Evolutionary conservation across 2,113 vertebrate genomes (phyloP).

Genomic region (Melanerpes formicivorus): DNA sequence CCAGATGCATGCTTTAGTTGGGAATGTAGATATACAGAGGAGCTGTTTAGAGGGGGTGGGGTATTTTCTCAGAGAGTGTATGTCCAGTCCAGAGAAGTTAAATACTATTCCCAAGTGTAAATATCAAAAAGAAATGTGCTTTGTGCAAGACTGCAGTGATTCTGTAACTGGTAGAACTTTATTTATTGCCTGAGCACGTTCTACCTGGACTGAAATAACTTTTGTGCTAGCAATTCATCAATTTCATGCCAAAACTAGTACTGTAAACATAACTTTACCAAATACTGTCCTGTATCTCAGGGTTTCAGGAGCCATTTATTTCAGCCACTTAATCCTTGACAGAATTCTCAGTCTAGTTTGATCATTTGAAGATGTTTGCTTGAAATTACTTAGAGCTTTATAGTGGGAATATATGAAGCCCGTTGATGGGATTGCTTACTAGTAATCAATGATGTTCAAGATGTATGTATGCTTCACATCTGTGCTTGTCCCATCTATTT

Average conservation of each 20-base stretch:
- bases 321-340: background rate
- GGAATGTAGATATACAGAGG: background rate
- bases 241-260: constrained; percentile 7
- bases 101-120: background rate
- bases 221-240: background rate
- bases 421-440: background rate
- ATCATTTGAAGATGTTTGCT: background rate
- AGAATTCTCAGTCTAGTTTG: background rate
- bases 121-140: background rate
- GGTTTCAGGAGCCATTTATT: background rate
- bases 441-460: background rate
- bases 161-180: background rate
- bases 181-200: background rate
- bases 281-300: background rate
- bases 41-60: background rate
- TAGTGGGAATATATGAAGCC: background rate
- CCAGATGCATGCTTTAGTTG: background rate
- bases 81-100: background rate
- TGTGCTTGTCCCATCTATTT: background rate
- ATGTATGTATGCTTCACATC: fast-evolving
- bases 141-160: background rate
- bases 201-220: background rate
- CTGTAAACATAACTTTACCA: background rate
- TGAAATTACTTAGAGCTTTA: background rate
- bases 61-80: background rate